phyloP scores from a whole-genome alignment of 2,113 vertebrate species.

The Benitochromis conjunctus region DNA sequence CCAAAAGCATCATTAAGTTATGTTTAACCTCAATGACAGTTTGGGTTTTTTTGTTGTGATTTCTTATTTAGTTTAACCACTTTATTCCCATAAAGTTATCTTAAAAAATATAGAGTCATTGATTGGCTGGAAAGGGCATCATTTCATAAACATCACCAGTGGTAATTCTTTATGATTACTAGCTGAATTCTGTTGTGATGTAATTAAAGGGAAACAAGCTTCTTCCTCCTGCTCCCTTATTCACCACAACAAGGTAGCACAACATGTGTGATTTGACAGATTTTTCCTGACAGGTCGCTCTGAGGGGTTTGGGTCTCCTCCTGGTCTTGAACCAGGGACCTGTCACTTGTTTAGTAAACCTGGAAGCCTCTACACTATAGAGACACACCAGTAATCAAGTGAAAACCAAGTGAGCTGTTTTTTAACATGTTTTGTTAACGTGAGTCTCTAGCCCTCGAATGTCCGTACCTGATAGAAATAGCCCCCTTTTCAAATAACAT shows the following conservation, averaged over 20 bases:
- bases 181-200: neutral
- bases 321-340: neutral
- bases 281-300: neutral
- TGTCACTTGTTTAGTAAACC: neutral
- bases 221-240: neutral
- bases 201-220: neutral
- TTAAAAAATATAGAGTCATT: neutral
- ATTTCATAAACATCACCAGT: neutral
- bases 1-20: rapidly evolving
- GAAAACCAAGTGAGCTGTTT: neutral
- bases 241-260: neutral
- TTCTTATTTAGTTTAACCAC: neutral
- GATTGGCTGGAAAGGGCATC: neutral
- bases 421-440: neutral
- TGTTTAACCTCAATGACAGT: neutral
- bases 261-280: neutral
- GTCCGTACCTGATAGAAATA: neutral
- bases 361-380: neutral
- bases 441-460: neutral
- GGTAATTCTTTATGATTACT: neutral
- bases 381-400: neutral
- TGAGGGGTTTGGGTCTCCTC: neutral
- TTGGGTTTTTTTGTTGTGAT: rapidly evolving
- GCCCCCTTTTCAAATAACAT: neutral
- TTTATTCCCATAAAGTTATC: neutral